phyloP scores from a whole-genome alignment of 2,797 vertebrate genomes.

The Rhabdophis nuchalis region DNA sequence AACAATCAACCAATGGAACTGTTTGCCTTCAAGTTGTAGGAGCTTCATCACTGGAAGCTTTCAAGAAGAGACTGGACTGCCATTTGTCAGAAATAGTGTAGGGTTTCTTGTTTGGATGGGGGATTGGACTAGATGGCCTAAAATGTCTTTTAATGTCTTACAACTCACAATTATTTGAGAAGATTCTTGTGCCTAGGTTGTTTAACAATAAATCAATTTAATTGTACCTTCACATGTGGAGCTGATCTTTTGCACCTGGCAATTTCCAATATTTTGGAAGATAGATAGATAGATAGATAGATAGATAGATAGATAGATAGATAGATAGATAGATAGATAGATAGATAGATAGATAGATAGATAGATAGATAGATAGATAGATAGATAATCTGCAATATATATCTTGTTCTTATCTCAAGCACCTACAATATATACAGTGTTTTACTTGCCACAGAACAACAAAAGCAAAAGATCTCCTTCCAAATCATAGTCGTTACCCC shows the following conservation, averaged over 20 bases:
- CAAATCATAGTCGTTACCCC: conserved; percentile 5
- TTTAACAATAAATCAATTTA: not conserved
- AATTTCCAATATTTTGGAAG: not conserved
- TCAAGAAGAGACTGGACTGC: too few relatives aligned
- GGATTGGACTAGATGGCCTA: too few relatives aligned
- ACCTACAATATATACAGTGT: conserved; percentile 5
- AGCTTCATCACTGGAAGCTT: too few relatives aligned
- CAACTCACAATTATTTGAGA: not conserved
- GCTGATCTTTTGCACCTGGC: not conserved
- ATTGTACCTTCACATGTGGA: not conserved
- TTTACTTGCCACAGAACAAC: conserved; percentile 4
- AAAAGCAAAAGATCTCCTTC: not conserved
- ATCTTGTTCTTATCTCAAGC: conserved; percentile 19
- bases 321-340: not conserved
- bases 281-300: not conserved
- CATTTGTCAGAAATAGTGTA: too few relatives aligned
- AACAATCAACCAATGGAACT: too few relatives aligned
- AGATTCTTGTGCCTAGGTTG: not conserved
- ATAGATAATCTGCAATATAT: conserved; percentile 16
- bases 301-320: not conserved
- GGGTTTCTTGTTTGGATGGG: too few relatives aligned
- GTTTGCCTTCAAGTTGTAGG: too few relatives aligned
- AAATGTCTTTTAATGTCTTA: too few relatives aligned
- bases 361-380: not conserved
- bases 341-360: not conserved